A percentile compares a stretch with the other conserved stretches of the same genome.
Conservation (phyloP, 2,888 invertebrate species). For the Hecatera dysodea region DNA sequence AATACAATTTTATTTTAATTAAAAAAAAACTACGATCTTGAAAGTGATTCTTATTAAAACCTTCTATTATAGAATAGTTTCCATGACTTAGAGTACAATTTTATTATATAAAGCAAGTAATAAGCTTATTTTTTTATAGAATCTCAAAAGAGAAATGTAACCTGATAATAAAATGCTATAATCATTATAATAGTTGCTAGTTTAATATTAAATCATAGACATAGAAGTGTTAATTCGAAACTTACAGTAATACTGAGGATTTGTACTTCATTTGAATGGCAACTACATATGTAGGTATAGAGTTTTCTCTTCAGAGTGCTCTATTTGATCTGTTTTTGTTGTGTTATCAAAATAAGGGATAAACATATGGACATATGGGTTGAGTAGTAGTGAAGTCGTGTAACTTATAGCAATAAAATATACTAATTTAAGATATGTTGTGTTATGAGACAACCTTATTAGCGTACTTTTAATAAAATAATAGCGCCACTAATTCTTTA, state of each 20-base stretch:
- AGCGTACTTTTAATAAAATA: neutral
- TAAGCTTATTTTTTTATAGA: conserved; percentile 14
- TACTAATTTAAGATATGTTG: neutral
- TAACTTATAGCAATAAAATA: conserved; percentile 26
- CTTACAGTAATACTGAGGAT: neutral
- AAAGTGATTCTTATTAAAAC: conserved; percentile 10
- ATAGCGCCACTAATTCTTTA: neutral
- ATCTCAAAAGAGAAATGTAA: conserved; percentile 25
- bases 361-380: conserved; percentile 5
- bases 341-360: neutral
- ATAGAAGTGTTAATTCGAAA: neutral
- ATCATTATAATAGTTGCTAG: neutral
- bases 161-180: neutral
- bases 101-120: conserved; percentile 7
- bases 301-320: neutral
- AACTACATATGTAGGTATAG: neutral
- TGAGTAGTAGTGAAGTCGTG: neutral
- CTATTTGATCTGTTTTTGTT: neutral
- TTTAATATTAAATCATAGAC: neutral
- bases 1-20: no score
- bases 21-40: neutral
- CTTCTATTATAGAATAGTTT: conserved; percentile 1
- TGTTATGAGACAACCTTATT: neutral
- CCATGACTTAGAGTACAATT: conserved; percentile 24
- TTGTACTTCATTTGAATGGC: neutral